Evolutionary conservation across 2,113 vertebrate genomes (phyloP).

Genomic region (Hypanus sabinus): DNA sequence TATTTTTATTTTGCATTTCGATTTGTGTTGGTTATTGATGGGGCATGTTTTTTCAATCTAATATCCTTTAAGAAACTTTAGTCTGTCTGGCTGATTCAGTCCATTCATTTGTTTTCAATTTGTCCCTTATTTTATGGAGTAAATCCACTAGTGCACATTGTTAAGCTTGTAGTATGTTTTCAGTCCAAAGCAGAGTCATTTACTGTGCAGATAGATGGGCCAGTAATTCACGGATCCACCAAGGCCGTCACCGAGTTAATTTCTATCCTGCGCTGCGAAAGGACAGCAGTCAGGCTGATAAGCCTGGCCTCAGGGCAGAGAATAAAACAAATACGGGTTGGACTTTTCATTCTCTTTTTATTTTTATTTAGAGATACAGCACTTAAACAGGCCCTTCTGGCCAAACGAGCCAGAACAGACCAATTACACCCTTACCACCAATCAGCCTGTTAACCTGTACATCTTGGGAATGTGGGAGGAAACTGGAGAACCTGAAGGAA

Average conservation of each 20-base stretch:
- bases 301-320: neutral
- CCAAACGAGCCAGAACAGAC: too few species aligned
- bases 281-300: neutral
- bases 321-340: neutral
- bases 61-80: conserved; percentile 18
- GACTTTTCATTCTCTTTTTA: too few species aligned
- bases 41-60: neutral
- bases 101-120: neutral
- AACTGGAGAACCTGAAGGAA: too few species aligned
- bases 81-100: neutral
- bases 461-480: too few species aligned
- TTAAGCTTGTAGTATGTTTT: neutral
- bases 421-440: too few species aligned
- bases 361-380: too few species aligned
- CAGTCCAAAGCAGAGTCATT: neutral
- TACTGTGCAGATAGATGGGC: neutral
- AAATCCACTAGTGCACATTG: neutral
- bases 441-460: too few species aligned
- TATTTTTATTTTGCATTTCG: conserved; percentile 17
- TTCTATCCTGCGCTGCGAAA: neutral
- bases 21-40: neutral
- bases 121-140: neutral
- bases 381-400: too few species aligned
- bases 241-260: neutral
- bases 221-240: neutral